These are phyloP conservation scores for Periophthalmodon schlosseri DNA, from an alignment of 2,113 vertebrate species.

Conservation along the genomic window DNA sequence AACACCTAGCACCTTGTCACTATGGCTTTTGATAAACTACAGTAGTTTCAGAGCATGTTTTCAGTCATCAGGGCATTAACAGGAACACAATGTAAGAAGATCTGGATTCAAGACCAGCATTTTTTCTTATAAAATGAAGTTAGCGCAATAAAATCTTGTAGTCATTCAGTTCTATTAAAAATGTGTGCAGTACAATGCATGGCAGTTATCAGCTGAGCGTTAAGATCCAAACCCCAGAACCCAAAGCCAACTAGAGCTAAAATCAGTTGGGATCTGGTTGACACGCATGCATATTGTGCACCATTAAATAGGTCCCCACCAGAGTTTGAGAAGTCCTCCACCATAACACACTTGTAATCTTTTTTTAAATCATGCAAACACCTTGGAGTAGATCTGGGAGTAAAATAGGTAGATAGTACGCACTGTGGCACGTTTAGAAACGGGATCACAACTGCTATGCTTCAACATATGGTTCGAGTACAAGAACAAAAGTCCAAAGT, in stretches of 20 bases:
- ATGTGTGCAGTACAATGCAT: slow-evolving; percentile 92
- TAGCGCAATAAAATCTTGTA: slow-evolving; percentile 83
- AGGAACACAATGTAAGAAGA: slow-evolving; percentile 74
- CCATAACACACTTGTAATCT: slow-evolving; percentile 65
- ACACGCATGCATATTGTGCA: slow-evolving; percentile 93
- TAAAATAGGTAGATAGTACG: slow-evolving; percentile 81
- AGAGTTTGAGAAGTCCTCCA: slow-evolving; percentile 75
- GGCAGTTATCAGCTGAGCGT: slow-evolving; percentile 99
- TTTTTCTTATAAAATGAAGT: slow-evolving; percentile 71
- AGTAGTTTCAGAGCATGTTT: slow-evolving; percentile 80
- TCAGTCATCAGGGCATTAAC: slow-evolving; percentile 78
- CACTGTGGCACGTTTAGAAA: slow-evolving; percentile 66
- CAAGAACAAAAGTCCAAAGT: slow-evolving; percentile 76
- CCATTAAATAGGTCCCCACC: slow-evolving; percentile 86
- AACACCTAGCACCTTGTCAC: slow-evolving; percentile 85
- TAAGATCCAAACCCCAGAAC: slow-evolving; percentile 84
- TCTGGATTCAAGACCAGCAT: slow-evolving; percentile 59
- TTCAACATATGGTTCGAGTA: slow-evolving; percentile 73
- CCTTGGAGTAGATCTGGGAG: slow-evolving; percentile 77
- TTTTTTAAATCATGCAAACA: slow-evolving; percentile 80
- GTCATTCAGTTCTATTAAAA: slow-evolving; percentile 83
- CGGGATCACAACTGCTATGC: slow-evolving; percentile 75
- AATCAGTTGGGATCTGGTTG: slow-evolving; percentile 86
- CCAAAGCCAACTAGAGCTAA: slow-evolving; percentile 87
- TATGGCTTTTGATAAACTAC: slow-evolving; percentile 84